Base-by-base conservation (phyloP, 2,797 vertebrate genomes). In the Triplophysa yarkandensis region DNA sequence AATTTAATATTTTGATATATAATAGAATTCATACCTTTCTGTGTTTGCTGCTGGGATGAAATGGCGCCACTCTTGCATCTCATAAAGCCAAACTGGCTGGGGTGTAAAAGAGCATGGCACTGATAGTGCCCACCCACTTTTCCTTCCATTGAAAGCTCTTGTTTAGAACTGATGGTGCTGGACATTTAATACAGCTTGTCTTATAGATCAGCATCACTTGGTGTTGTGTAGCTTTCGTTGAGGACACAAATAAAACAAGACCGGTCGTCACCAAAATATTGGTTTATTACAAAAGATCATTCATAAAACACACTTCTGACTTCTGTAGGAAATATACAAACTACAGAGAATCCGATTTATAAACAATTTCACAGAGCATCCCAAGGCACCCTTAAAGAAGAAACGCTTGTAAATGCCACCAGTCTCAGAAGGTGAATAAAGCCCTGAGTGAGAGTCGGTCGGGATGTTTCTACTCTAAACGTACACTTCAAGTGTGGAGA, bases 301-400 rank as follows among this genome's bases (percentile, higher is more conserved):
- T 60, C 41, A 73, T 57, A 84, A 41, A 83, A 73, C 57, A 83
- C 82, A 80, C 86, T 83, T 41, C 30, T 81, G 80, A 82, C 57
- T 66, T 85, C 77, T 81, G 67, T 87, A 85, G 77, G 83, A 89
- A 89, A 87, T 85, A 85, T 87, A 88, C 76, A 87, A 85, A 86
- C 78, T 86, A 82, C 68, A 87, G 76, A 82, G 77, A 67, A 76
- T 83, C 30, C 74, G 46, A 73, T 78, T 82, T 80, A 78, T 70
- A 78, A 82, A 80, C 71, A 72, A 55, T 55, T 73, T 79, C 23
- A 80, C 80, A 71, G 73, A 85, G 78, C 82, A 81, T 66, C 80
- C 82, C 77, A 82, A 84, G 80, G 85, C 84, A 86, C 79, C 71
- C 81, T 77, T 44, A 70, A 73, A 58, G 83, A 80, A 78, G 77